phyloP scores from a whole-genome alignment of 2,888 invertebrate genomes.

The Pristionchus exspectatus region DNA sequence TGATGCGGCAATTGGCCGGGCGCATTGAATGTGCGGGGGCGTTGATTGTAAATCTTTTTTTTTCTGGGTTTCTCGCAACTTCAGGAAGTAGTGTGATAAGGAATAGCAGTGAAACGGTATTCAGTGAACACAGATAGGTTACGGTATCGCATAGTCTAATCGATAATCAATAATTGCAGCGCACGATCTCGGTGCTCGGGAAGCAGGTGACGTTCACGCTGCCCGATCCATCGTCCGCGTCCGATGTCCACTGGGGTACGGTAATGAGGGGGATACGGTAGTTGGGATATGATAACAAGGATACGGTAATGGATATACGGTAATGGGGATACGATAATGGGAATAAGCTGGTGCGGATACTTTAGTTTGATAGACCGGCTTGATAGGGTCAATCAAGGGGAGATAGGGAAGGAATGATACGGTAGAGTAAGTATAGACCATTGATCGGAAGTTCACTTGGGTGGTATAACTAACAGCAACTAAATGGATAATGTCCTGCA shows the following conservation, averaged over 20 bases:
- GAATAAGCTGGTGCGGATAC: too few species aligned
- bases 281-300: too few species aligned
- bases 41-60: not conserved
- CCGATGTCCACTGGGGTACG: constrained; percentile 40
- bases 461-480: too few species aligned
- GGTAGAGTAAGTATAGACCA: too few species aligned
- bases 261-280: not conserved
- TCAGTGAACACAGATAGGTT: not conserved
- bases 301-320: too few species aligned
- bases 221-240: not conserved
- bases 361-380: too few species aligned
- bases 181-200: constrained; percentile 39
- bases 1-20: not conserved
- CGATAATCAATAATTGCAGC: not conserved
- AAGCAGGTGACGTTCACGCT: constrained; percentile 46
- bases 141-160: not conserved
- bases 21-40: not conserved
- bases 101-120: not conserved
- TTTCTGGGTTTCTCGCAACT: not conserved
- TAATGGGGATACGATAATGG: too few species aligned
- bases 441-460: too few species aligned
- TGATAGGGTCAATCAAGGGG: not conserved
- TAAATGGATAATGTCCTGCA: too few species aligned
- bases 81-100: too few species aligned
- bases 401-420: not conserved